Conservation (phyloP, 2,797 vertebrate species). For the Betta splendens region DNA sequence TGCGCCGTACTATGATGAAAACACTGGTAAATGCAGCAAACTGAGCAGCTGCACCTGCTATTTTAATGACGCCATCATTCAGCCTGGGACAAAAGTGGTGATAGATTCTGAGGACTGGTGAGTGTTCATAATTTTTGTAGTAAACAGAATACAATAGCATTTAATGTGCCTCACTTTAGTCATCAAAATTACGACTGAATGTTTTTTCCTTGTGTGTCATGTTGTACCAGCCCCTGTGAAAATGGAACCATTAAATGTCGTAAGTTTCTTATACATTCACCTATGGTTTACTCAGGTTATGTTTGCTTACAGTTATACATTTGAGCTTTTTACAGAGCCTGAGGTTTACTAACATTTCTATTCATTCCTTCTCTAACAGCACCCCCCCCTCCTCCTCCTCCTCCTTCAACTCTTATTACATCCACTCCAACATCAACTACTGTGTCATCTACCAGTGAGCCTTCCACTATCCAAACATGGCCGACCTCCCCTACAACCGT, state of each 20-base stretch:
- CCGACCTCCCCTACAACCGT: too few relatives aligned
- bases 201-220: slow-evolving; percentile 13
- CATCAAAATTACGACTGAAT: neutral
- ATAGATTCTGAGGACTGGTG: slow-evolving; percentile 62
- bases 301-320: too few relatives aligned
- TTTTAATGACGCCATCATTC: slow-evolving; percentile 72
- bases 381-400: slow-evolving; percentile 1
- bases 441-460: too few relatives aligned
- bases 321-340: neutral
- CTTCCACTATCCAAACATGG: too few relatives aligned
- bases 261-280: slow-evolving; percentile 45
- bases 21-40: slow-evolving; percentile 78
- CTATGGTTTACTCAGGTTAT: too few relatives aligned
- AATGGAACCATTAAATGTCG: slow-evolving; percentile 62
- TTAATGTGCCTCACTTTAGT: neutral
- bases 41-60: slow-evolving; percentile 81
- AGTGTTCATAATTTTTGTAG: slow-evolving; percentile 28
- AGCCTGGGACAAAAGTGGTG: slow-evolving; percentile 36
- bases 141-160: neutral
- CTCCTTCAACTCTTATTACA: slow-evolving; percentile 8
- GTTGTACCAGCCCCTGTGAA: slow-evolving; percentile 58
- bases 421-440: too few relatives aligned
- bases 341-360: neutral
- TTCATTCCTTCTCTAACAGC: slow-evolving; percentile 12
- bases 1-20: slow-evolving; percentile 84